Base-by-base conservation (phyloP, 1,140 invertebrate genomes). In the Brachionus rotundiformis region DNA sequence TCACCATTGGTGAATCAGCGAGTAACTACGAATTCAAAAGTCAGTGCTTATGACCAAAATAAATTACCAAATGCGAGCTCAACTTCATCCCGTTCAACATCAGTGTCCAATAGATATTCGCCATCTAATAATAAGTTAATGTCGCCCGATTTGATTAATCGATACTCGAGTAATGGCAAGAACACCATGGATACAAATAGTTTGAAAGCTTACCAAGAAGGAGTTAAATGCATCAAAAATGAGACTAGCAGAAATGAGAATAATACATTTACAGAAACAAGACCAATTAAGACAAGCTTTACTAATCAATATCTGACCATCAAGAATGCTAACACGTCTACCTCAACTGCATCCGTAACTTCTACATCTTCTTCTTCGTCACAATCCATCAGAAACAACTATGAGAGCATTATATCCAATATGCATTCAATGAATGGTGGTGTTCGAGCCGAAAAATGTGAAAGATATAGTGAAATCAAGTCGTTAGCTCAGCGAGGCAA, bases 261-360 rank as follows among this genome's bases (percentile, higher is more conserved):
- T 36, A 19, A 68, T 19, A 36, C 4, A 36, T 16, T 33, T 10
- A 36, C 7, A 3, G 31, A 16, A 10, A 13, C 31, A 4, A 68
- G 36, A 8, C 29, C 63, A 23, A 33, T 33, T n/a, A 29, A 27
- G 3, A 1, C 63, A 33, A 36, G 16, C 23, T 25, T 11, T 61
- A 25, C 1, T 36, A 68, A 31, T 68, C 63, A 68, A 19, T 36
- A 33, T 68, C 16, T 33, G 13, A 68, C 63, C 6, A 33, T 68
- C 10, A 68, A 68, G 36, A 68, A 36, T 68, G 33, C 33, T 19
- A 68, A 68, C 16, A n/a, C 33, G 4, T 68, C 63, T 68, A 68
- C 63, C 63, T 68, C 63, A 36, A 68, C 63, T 19, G 31, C 63
- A 36, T 68, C 63, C 33, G 63, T 68, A 16, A 10, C 63, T 31